phyloP scores from a whole-genome alignment of 2,113 vertebrate genomes.

The Phocoena sinus region DNA sequence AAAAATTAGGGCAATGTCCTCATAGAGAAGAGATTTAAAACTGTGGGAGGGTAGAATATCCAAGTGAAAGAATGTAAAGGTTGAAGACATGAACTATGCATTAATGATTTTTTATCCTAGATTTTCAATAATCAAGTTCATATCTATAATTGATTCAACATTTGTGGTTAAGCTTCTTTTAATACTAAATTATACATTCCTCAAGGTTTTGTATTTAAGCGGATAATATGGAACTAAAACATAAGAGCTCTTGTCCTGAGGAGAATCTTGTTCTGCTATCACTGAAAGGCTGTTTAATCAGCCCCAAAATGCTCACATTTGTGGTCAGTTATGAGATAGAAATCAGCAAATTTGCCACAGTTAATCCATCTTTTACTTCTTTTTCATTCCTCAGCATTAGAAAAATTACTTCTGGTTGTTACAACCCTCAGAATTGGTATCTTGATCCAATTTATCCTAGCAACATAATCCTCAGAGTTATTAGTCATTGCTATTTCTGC shows the following conservation, averaged over 20 bases:
- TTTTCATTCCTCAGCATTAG: conserved; percentile 75
- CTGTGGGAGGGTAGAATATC: fast-evolving
- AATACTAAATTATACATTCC: not conserved
- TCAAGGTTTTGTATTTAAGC: conserved; percentile 7
- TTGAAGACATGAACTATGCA: not conserved
- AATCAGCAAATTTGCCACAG: conserved; percentile 73
- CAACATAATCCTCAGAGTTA: conserved; percentile 50
- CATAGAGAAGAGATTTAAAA: no score
- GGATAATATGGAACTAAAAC: not conserved
- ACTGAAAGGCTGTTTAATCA: not conserved
- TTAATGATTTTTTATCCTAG: not conserved
- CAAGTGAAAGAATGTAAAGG: not conserved
- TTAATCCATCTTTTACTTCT: conserved; percentile 79
- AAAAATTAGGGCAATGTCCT: not conserved
- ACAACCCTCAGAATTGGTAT: conserved; percentile 45
- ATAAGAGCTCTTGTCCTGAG: not conserved
- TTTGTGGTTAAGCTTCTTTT: not conserved
- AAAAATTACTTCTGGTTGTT: conserved; percentile 56
- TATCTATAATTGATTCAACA: not conserved
- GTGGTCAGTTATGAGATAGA: conserved; percentile 66
- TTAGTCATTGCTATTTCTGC: conserved; percentile 59
- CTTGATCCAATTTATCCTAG: conserved; percentile 55
- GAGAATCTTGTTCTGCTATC: not conserved
- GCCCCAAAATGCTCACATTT: conserved; percentile 63
- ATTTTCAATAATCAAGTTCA: not conserved